A percentile compares a stretch with the other conserved stretches of the same genome.
Conservation (phyloP, 2,113 vertebrate genomes). For the Regulus satrapa region DNA sequence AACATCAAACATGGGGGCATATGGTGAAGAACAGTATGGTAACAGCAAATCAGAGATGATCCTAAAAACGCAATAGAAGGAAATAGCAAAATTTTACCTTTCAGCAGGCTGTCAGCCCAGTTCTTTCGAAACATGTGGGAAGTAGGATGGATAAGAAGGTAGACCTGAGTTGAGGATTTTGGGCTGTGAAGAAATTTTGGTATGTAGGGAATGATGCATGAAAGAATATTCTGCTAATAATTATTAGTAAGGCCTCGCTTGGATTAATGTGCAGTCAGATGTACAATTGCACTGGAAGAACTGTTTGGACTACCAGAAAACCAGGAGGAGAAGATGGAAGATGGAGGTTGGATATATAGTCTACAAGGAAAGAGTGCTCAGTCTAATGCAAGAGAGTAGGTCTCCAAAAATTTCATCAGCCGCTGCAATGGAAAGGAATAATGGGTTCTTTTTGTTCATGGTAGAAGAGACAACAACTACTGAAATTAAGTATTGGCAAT, state of each 20-base stretch:
- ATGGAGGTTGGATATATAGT: neutral
- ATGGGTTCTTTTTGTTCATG: fast-evolving
- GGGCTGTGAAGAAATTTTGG: neutral
- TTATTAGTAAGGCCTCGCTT: neutral
- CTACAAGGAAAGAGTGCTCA: neutral
- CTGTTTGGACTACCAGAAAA: neutral
- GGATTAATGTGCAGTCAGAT: neutral
- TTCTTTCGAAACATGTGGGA: neutral
- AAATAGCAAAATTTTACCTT: neutral
- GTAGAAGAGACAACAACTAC: neutral
- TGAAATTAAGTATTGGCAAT: neutral
- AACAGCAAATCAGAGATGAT: neutral
- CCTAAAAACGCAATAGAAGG: neutral
- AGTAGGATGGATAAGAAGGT: neutral
- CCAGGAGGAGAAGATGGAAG: neutral
- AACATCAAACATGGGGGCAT: neutral
- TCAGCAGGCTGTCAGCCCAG: neutral
- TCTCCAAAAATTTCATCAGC: neutral
- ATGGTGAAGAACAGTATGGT: neutral
- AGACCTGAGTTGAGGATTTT: neutral
- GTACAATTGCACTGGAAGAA: neutral
- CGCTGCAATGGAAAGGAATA: neutral
- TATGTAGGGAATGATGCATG: neutral
- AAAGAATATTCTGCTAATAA: neutral
- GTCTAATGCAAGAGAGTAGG: neutral